Base-by-base conservation (phyloP, 2,888 invertebrate genomes). In the Tortrix viridana region DNA sequence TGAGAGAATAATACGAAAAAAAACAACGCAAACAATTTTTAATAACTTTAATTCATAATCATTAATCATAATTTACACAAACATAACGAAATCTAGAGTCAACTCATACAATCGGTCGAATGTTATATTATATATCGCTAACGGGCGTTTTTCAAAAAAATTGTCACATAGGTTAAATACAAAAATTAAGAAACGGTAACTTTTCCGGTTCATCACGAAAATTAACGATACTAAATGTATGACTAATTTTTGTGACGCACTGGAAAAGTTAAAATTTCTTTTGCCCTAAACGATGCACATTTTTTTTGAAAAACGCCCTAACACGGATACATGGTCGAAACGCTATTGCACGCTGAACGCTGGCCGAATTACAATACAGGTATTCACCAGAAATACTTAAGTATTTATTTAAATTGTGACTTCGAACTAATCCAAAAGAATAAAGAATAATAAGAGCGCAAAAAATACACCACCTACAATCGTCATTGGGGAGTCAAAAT, bases 21-120 rank as follows among this genome's bases (percentile, higher is more conserved):
- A 19, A 23, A 38, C 3, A 9, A 47, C 66, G 71, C 47, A 60
- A 65, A 47, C 84, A 69, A 83, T 88, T 89, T 89, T 90, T 85
- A 74, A 86, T 85, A 90, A 90, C 90, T 88, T 81, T 89, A 85
- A 87, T 87, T 87, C 79, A 82, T 86, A 84, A 79, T 86, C 74
- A 79, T 85, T 85, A 82, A 81, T 85, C 77, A 86, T 87, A 90
- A 89, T 89, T 87, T 90, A 89, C 84, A 90, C 89, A 90, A 91
- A 90, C 89, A 87, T 89, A 90, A 91, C 90, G 88, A 84, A 85
- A 85, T 74, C 83, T 86, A 85, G 74, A 76, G 80, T 82, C 81
- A 82, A 83, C 82, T 77, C 79, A 77, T 77, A 74, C 71, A 41
- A 54, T 20, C 41, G 61, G 61, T 60, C 32, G 49, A 63, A 43